Conservation (phyloP, 2,888 invertebrate genomes). For the Theodoxus fluviatilis region DNA sequence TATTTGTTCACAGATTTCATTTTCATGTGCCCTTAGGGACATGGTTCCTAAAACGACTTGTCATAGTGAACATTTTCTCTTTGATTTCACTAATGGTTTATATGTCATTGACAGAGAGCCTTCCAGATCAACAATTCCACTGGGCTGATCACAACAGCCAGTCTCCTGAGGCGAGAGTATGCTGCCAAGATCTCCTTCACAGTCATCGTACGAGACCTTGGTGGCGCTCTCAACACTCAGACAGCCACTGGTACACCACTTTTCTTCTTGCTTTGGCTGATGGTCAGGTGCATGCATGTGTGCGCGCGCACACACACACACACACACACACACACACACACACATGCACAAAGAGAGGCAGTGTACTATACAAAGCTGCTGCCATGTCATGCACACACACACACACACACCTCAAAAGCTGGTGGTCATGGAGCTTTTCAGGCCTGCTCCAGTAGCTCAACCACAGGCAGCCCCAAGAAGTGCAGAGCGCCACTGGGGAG, state of each 20-base stretch:
- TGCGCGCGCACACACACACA: not conserved
- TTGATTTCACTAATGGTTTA: slow-evolving; percentile 27
- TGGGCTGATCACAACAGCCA: slow-evolving; percentile 39
- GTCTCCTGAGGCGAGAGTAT: slow-evolving; percentile 31
- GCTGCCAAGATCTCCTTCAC: slow-evolving; percentile 40
- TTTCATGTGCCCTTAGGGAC: too few species aligned
- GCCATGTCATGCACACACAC: too few species aligned
- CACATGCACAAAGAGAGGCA: too few species aligned
- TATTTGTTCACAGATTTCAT: too few species aligned
- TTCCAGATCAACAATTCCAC: slow-evolving; percentile 32
- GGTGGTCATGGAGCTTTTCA: too few species aligned
- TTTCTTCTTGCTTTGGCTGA: not conserved
- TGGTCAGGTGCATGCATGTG: not conserved
- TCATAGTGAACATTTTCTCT: slow-evolving; percentile 10
- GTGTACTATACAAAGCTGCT: too few species aligned
- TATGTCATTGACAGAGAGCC: slow-evolving; percentile 33
- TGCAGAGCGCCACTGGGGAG: too few species aligned
- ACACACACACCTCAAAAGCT: too few species aligned
- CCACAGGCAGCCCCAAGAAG: too few species aligned
- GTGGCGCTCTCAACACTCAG: slow-evolving; percentile 29
- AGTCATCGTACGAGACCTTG: slow-evolving; percentile 37
- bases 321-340: too few species aligned
- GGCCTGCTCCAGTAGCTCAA: too few species aligned
- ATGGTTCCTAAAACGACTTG: too few species aligned
- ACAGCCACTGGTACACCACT: slow-evolving; percentile 38